phyloP scores from a whole-genome alignment of 2,113 vertebrate species.

The Opisthocomus hoazin region DNA sequence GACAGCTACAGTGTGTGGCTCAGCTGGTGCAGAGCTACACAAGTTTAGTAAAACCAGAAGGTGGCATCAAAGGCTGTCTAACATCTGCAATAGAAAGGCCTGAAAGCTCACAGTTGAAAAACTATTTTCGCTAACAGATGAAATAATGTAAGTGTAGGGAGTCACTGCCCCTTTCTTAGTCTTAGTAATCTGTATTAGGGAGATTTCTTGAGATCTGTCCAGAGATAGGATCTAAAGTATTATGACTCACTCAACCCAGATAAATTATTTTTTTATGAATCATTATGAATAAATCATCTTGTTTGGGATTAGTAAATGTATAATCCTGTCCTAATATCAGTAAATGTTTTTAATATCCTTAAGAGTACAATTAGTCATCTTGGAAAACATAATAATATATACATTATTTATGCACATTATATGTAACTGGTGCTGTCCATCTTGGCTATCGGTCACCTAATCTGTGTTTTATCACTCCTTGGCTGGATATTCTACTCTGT shows the following conservation, averaged over 20 bases:
- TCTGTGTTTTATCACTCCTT: neutral
- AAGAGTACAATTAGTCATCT: neutral
- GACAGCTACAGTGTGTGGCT: neutral
- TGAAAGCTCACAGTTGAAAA: neutral
- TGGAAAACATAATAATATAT: neutral
- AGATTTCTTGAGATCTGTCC: neutral
- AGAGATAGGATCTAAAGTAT: neutral
- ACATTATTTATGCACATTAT: neutral
- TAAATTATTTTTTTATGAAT: neutral
- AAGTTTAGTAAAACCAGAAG: slow-evolving; percentile 26
- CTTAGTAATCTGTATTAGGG: neutral
- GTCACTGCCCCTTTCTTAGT: neutral
- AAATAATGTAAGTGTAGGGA: neutral
- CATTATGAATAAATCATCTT: neutral
- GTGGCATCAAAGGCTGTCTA: slow-evolving; percentile 35
- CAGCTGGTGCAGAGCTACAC: neutral
- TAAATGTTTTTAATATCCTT: neutral
- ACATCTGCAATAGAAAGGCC: neutral
- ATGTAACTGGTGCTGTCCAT: neutral
- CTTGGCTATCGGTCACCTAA: neutral
- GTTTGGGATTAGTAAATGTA: neutral
- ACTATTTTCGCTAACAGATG: neutral
- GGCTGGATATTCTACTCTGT: neutral
- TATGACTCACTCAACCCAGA: neutral
- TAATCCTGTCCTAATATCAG: neutral